A percentile compares a stretch with the other conserved stretches of the same genome.
Evolutionary conservation across 1,140 invertebrate species (phyloP).

Genomic region (Latrodectus geometricus): DNA sequence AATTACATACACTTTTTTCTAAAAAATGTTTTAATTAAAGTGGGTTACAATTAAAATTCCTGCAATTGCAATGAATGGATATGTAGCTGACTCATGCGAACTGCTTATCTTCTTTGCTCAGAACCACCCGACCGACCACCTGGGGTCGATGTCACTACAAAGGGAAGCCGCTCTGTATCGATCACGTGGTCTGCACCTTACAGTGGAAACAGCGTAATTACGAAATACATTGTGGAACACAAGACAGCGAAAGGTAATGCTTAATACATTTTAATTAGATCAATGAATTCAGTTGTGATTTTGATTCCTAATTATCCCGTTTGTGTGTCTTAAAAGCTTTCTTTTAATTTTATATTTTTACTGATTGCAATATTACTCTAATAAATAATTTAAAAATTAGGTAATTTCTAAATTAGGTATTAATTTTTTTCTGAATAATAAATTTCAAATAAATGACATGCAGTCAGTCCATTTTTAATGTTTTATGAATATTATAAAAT

Average conservation of each 20-base stretch:
- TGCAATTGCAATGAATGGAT: not conserved
- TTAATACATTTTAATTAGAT: not conserved
- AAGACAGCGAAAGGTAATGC: constrained; percentile 71
- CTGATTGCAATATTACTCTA: too few species aligned
- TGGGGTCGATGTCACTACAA: constrained; percentile 66
- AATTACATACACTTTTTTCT: not conserved
- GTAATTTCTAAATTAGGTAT: too few species aligned
- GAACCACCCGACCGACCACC: constrained; percentile 87
- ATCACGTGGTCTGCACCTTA: constrained; percentile 83
- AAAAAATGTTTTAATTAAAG: not conserved
- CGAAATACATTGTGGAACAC: constrained; percentile 90
- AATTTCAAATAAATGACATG: too few species aligned
- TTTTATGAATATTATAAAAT: too few species aligned
- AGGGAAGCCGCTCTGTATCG: constrained; percentile 66
- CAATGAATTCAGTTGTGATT: not conserved
- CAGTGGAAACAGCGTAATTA: constrained; percentile 94
- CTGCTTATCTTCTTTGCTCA: constrained; percentile 36
- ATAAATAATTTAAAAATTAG: too few species aligned
- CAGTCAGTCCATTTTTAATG: too few species aligned
- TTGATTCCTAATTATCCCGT: too few species aligned
- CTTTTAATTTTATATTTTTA: too few species aligned
- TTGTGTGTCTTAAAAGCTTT: too few species aligned
- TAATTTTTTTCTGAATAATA: too few species aligned
- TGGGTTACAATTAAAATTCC: not conserved
- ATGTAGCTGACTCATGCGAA: not conserved